Conservation (phyloP, 2,888 invertebrate genomes). For the Saturnia pavonia region DNA sequence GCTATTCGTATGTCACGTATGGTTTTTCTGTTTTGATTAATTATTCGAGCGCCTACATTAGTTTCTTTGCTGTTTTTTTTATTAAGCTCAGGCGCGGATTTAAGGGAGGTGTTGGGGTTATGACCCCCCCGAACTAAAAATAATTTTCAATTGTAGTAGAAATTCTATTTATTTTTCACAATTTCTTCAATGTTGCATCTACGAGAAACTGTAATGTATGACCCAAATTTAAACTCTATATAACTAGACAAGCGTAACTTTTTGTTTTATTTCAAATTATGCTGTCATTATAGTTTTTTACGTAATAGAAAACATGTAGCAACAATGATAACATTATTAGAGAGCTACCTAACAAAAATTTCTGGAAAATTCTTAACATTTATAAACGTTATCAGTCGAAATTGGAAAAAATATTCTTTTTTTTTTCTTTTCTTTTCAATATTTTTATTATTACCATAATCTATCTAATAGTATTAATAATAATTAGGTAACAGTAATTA, state of each 20-base stretch:
- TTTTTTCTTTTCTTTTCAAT: slow-evolving; percentile 31
- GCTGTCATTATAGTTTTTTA: slow-evolving; percentile 13
- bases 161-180: too few species aligned
- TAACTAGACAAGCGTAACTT: neutral
- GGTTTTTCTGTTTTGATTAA: too few species aligned
- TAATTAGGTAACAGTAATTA: neutral
- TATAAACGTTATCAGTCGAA: slow-evolving; percentile 44
- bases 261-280: neutral
- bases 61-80: neutral
- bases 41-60: neutral
- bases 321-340: slow-evolving; percentile 42
- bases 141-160: too few species aligned
- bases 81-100: neutral
- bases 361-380: slow-evolving; percentile 38
- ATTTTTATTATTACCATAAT: slow-evolving; percentile 28
- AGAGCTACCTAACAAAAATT: slow-evolving; percentile 65
- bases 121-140: too few species aligned
- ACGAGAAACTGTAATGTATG: too few species aligned
- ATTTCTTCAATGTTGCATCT: too few species aligned
- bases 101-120: neutral
- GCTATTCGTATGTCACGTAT: too few species aligned
- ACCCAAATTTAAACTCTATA: too few species aligned
- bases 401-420: slow-evolving; percentile 44
- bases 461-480: slow-evolving; percentile 2
- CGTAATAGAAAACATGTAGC: slow-evolving; percentile 27